Percentiles rank a stretch among this genome's conserved stretches.
Evolutionary conservation across 2,113 vertebrate species (phyloP).

Genomic region (Ochotona curzoniae): DNA sequence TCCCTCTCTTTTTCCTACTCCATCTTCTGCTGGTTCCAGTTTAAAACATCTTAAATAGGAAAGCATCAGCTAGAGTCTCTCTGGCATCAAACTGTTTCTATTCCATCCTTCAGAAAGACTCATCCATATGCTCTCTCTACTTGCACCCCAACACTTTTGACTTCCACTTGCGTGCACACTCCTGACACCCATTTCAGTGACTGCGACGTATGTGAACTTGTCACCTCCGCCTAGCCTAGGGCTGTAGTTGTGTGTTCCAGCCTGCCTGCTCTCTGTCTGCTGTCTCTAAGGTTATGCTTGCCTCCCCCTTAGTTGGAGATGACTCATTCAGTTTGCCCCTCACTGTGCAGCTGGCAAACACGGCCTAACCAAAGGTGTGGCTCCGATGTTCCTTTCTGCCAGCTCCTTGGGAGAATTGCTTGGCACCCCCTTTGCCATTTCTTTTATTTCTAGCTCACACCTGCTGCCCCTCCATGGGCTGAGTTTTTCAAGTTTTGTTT

Average conservation of each 20-base stretch:
- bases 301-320: background rate
- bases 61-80: conserved; percentile 32
- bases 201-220: background rate
- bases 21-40: conserved; percentile 38
- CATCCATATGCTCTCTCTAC: conserved; percentile 64
- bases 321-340: background rate
- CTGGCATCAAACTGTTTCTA: conserved; percentile 54
- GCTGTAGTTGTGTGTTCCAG: too few species aligned
- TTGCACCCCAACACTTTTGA: conserved; percentile 48
- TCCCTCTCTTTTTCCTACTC: background rate
- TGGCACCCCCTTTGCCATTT: background rate
- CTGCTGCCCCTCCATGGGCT: conserved; percentile 65
- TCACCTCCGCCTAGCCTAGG: background rate
- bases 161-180: background rate
- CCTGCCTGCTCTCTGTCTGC: background rate
- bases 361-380: background rate
- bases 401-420: conserved; percentile 38
- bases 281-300: background rate
- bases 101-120: conserved; percentile 54
- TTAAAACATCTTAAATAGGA: conserved; percentile 54
- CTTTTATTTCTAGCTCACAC: conserved; percentile 71
- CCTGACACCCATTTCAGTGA: background rate
- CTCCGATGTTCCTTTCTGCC: background rate
- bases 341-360: background rate
- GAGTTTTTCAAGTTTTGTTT: conserved; percentile 60